These are phyloP conservation scores for Chiloscyllium punctatum DNA, from an alignment of 2,797 vertebrate species.

Conservation along the genomic window DNA sequence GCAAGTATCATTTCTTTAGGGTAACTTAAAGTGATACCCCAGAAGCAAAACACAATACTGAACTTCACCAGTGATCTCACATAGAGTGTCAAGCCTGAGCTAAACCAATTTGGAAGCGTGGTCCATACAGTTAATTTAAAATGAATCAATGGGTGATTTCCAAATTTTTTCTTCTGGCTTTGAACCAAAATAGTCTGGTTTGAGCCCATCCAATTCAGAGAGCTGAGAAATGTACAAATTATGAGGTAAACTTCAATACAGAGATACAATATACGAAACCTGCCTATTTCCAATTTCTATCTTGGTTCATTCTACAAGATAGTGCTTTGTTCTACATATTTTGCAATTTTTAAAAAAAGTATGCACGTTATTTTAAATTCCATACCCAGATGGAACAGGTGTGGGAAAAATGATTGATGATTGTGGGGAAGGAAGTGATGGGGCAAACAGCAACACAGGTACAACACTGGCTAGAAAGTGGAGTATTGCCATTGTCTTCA, in stretches of 20 bases:
- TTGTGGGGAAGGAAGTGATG: no score
- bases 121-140: neutral
- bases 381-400: no score
- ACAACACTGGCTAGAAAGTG: no score
- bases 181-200: neutral
- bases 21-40: neutral
- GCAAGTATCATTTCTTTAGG: neutral
- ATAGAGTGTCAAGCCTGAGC: neutral
- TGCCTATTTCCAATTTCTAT: neutral
- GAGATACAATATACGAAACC: neutral
- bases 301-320: neutral
- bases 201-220: neutral
- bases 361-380: no score
- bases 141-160: neutral
- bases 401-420: no score
- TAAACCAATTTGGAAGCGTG: neutral
- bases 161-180: neutral
- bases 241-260: neutral
- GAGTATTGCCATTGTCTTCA: no score
- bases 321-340: neutral
- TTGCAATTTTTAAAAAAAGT: neutral
- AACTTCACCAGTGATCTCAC: neutral
- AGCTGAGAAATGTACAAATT: neutral
- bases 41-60: neutral
- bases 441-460: no score